Percentiles rank a stretch among this genome's conserved stretches.
phyloP scores from a whole-genome alignment of 2,888 invertebrate genomes.

The Agrochola litura region DNA sequence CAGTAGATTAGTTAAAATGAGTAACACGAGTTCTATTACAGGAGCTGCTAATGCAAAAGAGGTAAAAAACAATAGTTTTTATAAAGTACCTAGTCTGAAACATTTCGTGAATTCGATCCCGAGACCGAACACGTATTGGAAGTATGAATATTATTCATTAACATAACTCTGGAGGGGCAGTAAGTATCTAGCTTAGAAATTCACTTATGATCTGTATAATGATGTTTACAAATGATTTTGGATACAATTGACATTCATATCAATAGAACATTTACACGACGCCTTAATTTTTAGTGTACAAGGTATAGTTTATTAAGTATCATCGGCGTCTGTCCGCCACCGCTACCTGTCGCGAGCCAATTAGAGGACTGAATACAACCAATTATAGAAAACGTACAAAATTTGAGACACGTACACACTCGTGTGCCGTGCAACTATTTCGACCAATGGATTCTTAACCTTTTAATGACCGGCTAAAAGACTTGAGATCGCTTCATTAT shows the following conservation, averaged over 20 bases:
- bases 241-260: constrained; percentile 58
- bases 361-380: constrained; percentile 66
- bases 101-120: constrained; percentile 2
- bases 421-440: constrained; percentile 58
- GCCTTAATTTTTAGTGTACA: constrained; percentile 47
- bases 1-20: constrained; percentile 19
- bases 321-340: constrained; percentile 40
- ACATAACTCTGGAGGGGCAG: constrained; percentile 36
- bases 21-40: constrained; percentile 6
- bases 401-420: constrained; percentile 64
- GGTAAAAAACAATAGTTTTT: background rate
- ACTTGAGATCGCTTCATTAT: constrained; percentile 64
- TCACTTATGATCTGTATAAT: constrained; percentile 43
- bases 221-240: constrained; percentile 55
- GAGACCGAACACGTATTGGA: constrained; percentile 8
- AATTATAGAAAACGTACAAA: constrained; percentile 67
- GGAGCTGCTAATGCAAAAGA: constrained; percentile 4
- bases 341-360: constrained; percentile 64
- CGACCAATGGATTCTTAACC: constrained; percentile 59
- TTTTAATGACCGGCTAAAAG: constrained; percentile 58
- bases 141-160: constrained; percentile 24
- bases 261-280: constrained; percentile 45
- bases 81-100: constrained; percentile 7
- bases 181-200: constrained; percentile 42
- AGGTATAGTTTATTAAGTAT: constrained; percentile 45